Conservation (phyloP, 2,888 invertebrate genomes). For the Spilosoma lubricipeda region DNA sequence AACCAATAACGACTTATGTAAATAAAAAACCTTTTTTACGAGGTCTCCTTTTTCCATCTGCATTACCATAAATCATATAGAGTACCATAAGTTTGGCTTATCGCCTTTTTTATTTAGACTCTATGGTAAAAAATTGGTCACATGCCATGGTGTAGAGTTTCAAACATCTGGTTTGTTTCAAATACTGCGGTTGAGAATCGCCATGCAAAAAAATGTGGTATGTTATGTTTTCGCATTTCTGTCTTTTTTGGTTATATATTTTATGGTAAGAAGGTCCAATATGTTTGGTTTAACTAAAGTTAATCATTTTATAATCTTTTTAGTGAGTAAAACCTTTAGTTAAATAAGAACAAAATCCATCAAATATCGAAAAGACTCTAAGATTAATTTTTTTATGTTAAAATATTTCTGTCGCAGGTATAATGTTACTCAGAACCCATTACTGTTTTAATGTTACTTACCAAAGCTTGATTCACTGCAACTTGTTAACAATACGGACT, state of each 20-base stretch:
- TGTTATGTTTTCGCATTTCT: conserved; percentile 4
- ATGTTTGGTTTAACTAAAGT: not conserved
- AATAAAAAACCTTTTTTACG: conserved; percentile 24
- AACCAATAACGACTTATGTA: conserved; percentile 18
- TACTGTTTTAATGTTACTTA: not conserved
- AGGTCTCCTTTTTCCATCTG: conserved; percentile 47
- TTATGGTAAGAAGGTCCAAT: not conserved
- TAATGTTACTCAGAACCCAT: not conserved
- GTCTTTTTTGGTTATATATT: conserved; percentile 16
- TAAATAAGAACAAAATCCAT: too few species aligned
- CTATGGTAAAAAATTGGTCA: conserved; percentile 59
- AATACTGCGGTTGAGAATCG: conserved; percentile 8
- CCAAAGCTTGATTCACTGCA: not conserved
- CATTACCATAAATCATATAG: conserved; percentile 65
- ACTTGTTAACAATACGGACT: not conserved
- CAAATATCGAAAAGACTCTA: too few species aligned
- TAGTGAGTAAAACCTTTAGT: not conserved
- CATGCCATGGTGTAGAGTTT: conserved; percentile 65
- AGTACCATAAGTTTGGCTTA: conserved; percentile 60
- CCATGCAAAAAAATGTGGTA: conserved; percentile 8
- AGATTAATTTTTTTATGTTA: too few species aligned
- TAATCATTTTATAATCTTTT: not conserved
- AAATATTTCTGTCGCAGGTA: too few species aligned
- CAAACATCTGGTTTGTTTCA: conserved; percentile 64
- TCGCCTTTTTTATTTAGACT: conserved; percentile 38